phyloP scores from a whole-genome alignment of 2,113 vertebrate species.

The Haemorhous mexicanus region DNA sequence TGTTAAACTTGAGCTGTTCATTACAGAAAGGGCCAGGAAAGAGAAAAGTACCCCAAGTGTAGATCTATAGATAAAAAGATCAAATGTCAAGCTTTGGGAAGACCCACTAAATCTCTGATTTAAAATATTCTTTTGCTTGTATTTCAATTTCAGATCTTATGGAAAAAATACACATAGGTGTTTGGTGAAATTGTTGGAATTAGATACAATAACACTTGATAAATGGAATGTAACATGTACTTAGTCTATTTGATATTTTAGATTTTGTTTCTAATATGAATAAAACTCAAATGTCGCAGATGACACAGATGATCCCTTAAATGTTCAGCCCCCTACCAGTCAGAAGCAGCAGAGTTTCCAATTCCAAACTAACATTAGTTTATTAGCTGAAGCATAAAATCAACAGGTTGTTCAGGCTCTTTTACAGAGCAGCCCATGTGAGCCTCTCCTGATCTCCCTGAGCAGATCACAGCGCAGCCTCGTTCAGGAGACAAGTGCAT shows the following conservation, averaged over 20 bases:
- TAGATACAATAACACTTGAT: not conserved
- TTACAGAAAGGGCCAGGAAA: not conserved
- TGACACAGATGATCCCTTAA: not conserved
- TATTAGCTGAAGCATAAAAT: not conserved
- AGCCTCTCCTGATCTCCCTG: not conserved
- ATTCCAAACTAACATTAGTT: not conserved
- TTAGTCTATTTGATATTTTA: not conserved
- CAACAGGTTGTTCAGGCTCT: not conserved
- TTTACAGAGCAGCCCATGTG: not conserved
- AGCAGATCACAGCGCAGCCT: not conserved
- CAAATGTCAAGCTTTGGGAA: not conserved
- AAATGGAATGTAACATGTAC: not conserved
- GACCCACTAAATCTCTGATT: not conserved
- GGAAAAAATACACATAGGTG: not conserved
- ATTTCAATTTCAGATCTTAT: not conserved
- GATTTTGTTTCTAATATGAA: not conserved
- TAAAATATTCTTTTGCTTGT: not conserved
- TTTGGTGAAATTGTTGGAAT: not conserved
- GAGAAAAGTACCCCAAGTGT: rapidly evolving
- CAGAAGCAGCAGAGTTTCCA: not conserved
- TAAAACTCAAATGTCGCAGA: not conserved
- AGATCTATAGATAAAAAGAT: not conserved
- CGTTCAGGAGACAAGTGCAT: not conserved
- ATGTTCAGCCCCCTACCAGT: not conserved
- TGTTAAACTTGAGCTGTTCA: not conserved